phyloP scores from a whole-genome alignment of 2,113 vertebrate species.

The Sinosuthora webbiana region DNA sequence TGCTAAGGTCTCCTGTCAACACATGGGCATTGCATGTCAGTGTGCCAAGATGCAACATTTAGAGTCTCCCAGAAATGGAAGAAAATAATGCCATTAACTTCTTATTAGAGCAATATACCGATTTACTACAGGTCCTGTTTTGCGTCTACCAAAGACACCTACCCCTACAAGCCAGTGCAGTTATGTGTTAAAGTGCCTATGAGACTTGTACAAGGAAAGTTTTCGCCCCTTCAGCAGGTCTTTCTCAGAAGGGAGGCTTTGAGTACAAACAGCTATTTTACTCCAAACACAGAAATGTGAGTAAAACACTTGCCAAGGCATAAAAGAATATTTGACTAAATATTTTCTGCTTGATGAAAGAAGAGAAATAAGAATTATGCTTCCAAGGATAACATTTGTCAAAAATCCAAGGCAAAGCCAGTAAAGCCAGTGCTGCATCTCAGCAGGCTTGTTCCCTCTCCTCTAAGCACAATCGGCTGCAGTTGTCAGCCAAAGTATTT shows the following conservation, averaged over 20 bases:
- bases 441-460: not conserved
- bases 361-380: not conserved
- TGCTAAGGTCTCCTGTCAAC: not conserved
- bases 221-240: not conserved
- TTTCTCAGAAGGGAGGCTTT: not conserved
- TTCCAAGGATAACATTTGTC: constrained; percentile 8
- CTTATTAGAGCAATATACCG: not conserved
- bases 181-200: not conserved
- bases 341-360: constrained; percentile 41
- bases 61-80: not conserved
- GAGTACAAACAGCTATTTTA: not conserved
- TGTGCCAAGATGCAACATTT: not conserved
- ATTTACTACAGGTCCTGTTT: not conserved
- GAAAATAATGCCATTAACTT: not conserved
- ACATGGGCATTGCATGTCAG: not conserved
- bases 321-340: constrained; percentile 19
- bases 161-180: not conserved
- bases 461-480: not conserved
- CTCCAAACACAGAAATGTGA: not conserved
- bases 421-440: not conserved
- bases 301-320: not conserved
- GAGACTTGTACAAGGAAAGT: not conserved
- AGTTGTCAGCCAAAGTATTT: not conserved
- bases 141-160: not conserved
- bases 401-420: not conserved